Conservation (phyloP, 2,797 vertebrate genomes). For the Varecia variegata region DNA sequence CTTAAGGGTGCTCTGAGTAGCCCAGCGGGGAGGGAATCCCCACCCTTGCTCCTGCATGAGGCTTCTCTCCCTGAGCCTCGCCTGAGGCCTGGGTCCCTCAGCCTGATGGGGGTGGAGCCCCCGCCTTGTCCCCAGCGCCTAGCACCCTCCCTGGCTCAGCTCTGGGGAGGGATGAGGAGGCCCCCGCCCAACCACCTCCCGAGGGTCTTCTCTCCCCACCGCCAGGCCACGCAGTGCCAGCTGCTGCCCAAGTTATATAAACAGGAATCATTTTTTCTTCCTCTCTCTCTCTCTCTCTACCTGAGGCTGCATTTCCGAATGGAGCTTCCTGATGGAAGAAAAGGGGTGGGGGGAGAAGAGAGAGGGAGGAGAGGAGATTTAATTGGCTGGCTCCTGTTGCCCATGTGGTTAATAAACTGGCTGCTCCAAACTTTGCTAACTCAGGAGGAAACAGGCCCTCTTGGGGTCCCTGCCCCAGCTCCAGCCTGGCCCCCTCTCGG, state of each 20-base stretch:
- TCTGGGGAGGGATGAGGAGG: neutral
- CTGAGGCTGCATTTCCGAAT: slow-evolving; percentile 66
- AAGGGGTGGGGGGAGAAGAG: neutral
- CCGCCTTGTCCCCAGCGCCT: neutral
- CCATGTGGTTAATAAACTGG: slow-evolving; percentile 51
- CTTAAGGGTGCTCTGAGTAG: neutral
- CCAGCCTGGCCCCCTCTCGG: neutral
- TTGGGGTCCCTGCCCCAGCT: neutral
- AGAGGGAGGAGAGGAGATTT: slow-evolving; percentile 41
- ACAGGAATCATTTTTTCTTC: slow-evolving; percentile 38
- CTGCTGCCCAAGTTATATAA: slow-evolving; percentile 65
- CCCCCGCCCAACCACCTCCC: neutral
- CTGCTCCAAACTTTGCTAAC: slow-evolving; percentile 64
- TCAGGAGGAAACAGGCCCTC: neutral
- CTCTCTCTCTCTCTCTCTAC: slow-evolving; percentile 7
- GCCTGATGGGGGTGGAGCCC: neutral
- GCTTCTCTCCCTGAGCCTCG: neutral
- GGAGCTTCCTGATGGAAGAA: slow-evolving; percentile 62
- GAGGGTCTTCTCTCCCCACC: neutral
- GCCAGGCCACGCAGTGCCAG: neutral
- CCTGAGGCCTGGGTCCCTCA: neutral
- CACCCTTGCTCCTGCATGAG: neutral
- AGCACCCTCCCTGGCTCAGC: neutral
- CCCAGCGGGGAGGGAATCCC: neutral
- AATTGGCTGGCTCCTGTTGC: slow-evolving; percentile 54